Conservation (phyloP, 2,113 vertebrate species). For the Vidua macroura region DNA sequence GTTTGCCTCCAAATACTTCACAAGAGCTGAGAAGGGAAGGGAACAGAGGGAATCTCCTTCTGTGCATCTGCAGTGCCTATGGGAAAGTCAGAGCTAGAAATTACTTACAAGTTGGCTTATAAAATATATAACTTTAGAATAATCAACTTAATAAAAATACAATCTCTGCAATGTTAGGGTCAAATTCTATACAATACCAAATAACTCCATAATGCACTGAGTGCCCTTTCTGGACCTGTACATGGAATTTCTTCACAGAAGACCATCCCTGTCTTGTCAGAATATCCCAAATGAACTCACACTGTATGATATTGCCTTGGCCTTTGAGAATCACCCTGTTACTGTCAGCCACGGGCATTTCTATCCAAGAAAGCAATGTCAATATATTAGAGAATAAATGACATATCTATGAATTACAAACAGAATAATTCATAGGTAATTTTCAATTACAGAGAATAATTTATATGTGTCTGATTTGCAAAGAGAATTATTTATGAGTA, state of each 20-base stretch:
- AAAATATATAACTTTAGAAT: not conserved
- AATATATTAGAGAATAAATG: constrained; percentile 3
- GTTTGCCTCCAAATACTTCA: not conserved
- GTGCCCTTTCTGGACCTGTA: not conserved
- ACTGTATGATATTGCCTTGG: not conserved
- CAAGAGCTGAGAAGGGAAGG: not conserved
- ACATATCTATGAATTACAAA: constrained; percentile 5
- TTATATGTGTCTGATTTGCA: not conserved
- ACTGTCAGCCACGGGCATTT: not conserved
- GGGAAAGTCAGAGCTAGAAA: not conserved
- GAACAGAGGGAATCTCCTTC: not conserved
- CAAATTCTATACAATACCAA: not conserved
- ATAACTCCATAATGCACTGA: not conserved
- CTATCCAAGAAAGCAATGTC: not conserved
- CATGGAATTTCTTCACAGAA: not conserved
- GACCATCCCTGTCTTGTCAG: not conserved
- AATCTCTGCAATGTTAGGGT: not conserved
- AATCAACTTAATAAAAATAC: not conserved
- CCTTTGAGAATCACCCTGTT: not conserved
- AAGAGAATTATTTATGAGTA: constrained; percentile 28
- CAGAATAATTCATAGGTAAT: constrained; percentile 55
- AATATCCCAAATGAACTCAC: not conserved
- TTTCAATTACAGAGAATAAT: constrained; percentile 25
- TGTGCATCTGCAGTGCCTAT: not conserved
- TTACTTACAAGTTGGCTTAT: not conserved